Base-by-base conservation (phyloP, 2,888 invertebrate genomes). In the Opisthograptis luteolata region DNA sequence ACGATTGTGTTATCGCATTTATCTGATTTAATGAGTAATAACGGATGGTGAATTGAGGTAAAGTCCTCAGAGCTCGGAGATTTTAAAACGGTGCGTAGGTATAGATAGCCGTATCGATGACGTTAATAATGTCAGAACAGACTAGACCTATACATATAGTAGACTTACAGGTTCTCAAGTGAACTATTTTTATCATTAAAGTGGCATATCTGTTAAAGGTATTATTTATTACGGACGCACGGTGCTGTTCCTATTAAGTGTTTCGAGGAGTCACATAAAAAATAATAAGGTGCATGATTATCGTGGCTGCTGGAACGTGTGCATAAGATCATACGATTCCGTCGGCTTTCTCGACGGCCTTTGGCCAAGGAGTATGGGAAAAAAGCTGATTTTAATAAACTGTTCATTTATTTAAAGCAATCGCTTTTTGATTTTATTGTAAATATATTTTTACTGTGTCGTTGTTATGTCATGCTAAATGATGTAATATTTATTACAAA, bases 281-380 rank as follows among this genome's bases (percentile, higher is more conserved):
- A 87, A 88, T 87, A 88, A 88, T 87, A 88, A 85, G 84, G 73
- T 75, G 57, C 70, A 66, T 81, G 82, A 81, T 87, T 78, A 81
- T 80, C 68, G 58, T 55, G 58, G 62, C 62, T 58, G 56, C 62
- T 68, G 66, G 63, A 66, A 68, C 64, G 56, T 64, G 62, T 68
- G 66, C 63, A 63, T 62, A 48, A 40, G 45, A 51, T 51, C 46
- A 66, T 66, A 70, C 68, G 71, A 83, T 87, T 81, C 64, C 76
- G 83, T 84, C 84, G 68, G 70, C 83, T 85, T 84, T 86, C 85
- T 72, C 76, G 66, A 60, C 42, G 3, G 64, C 73, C 74, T 77
- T 78, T 75, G 77, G 69, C 64, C 64, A 54, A 55, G 55, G 8
- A 34, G 17, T 40, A 51, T 51, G 50, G 35, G 40, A 45, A 45